These are phyloP conservation scores for Neolamprologus longior DNA, from an alignment of 2,113 vertebrate genomes.

Conservation along the genomic window DNA sequence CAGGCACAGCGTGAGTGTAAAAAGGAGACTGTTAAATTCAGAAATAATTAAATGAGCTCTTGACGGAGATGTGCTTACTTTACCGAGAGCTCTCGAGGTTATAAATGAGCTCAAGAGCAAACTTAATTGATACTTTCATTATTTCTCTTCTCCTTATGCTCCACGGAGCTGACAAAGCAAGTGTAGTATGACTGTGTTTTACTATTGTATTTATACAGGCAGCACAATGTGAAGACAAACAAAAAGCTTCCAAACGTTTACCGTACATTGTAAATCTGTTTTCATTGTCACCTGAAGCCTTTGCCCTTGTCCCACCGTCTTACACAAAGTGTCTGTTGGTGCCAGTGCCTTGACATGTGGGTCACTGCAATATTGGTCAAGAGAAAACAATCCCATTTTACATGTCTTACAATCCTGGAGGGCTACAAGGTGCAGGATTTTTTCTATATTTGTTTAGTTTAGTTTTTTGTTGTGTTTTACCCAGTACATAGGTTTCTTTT, in stretches of 20 bases:
- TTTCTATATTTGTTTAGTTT: background rate
- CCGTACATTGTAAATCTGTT: background rate
- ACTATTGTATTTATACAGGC: background rate
- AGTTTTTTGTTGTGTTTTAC: background rate
- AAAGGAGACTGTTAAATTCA: background rate
- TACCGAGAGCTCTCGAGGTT: background rate
- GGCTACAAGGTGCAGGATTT: background rate
- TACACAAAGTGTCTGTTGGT: background rate
- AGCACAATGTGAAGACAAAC: background rate
- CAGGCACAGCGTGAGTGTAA: background rate
- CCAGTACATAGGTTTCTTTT: background rate
- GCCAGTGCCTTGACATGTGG: background rate
- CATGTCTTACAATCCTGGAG: background rate
- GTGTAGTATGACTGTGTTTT: background rate
- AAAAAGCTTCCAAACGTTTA: background rate
- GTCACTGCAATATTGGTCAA: background rate
- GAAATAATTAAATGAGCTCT: slow-evolving; percentile 22
- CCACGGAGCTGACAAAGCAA: background rate
- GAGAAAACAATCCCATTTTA: background rate
- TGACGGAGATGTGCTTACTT: background rate
- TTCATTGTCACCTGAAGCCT: background rate
- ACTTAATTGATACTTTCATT: slow-evolving; percentile 11
- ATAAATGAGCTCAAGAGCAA: background rate
- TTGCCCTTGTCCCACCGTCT: background rate
- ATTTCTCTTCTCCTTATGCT: background rate